Conservation (phyloP, 2,888 invertebrate species). For the Calameuta filiformis region DNA sequence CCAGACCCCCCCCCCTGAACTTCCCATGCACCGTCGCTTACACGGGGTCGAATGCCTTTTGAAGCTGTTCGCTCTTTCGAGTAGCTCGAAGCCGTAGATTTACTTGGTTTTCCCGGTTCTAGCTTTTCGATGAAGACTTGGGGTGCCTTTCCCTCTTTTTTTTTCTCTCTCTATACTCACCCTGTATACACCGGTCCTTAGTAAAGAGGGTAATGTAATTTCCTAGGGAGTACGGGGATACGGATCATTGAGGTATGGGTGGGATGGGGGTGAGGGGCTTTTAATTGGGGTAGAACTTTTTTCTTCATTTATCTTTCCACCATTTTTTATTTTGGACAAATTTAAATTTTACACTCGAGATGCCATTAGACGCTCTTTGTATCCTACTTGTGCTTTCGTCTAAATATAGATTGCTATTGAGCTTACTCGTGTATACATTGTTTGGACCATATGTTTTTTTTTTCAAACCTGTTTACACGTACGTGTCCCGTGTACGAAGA, state of each 20-base stretch:
- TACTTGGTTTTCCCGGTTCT: neutral
- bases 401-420: neutral
- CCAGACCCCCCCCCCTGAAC: neutral
- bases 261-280: neutral
- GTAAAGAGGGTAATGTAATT: neutral
- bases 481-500: neutral
- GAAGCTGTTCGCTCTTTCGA: neutral
- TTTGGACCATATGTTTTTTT: neutral
- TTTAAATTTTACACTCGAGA: neutral
- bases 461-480: neutral
- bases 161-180: neutral
- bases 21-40: neutral
- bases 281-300: neutral
- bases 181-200: neutral
- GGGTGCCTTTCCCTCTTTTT: neutral
- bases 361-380: neutral
- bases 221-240: neutral
- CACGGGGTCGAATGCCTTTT: neutral
- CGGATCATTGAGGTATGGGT: neutral
- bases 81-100: neutral
- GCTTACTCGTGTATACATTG: neutral
- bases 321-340: neutral
- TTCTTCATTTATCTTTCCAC: neutral
- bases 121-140: neutral
- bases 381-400: neutral